Conservation (phyloP, 2,797 vertebrate genomes). For the Peromyscus attwateri region DNA sequence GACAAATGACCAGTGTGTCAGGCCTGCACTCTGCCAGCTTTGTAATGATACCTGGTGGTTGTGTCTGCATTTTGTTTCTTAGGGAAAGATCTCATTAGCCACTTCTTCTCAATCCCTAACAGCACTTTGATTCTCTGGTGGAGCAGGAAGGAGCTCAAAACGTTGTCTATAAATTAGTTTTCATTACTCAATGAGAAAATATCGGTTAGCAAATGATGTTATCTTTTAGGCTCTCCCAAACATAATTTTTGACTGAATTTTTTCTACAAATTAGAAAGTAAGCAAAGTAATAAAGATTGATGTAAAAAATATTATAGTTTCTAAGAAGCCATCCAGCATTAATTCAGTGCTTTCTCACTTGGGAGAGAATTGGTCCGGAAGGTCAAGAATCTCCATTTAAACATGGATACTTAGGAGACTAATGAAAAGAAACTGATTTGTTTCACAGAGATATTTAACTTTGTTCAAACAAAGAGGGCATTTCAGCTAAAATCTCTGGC, state of each 20-base stretch:
- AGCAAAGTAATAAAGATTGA: conserved; percentile 39
- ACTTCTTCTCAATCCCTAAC: neutral
- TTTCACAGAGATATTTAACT: neutral
- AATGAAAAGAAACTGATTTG: neutral
- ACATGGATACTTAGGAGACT: neutral
- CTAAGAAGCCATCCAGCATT: neutral
- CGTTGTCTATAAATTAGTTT: neutral
- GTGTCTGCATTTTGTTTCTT: neutral
- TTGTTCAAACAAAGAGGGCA: neutral
- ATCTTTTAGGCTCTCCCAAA: neutral
- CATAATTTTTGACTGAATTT: neutral
- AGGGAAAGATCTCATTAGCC: neutral
- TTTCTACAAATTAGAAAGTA: conserved; percentile 23
- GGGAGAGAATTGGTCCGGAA: neutral
- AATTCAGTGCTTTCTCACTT: neutral
- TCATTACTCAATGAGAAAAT: neutral
- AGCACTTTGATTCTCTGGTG: neutral
- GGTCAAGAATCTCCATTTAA: neutral
- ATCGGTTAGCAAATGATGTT: neutral
- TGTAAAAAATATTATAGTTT: neutral
- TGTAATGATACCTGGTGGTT: neutral
- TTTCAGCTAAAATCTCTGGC: neutral
- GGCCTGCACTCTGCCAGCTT: neutral
- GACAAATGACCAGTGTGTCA: fast-evolving
- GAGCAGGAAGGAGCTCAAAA: neutral